Base-by-base conservation (phyloP, 2,113 vertebrate genomes). In the Psephotus haematonotus region DNA sequence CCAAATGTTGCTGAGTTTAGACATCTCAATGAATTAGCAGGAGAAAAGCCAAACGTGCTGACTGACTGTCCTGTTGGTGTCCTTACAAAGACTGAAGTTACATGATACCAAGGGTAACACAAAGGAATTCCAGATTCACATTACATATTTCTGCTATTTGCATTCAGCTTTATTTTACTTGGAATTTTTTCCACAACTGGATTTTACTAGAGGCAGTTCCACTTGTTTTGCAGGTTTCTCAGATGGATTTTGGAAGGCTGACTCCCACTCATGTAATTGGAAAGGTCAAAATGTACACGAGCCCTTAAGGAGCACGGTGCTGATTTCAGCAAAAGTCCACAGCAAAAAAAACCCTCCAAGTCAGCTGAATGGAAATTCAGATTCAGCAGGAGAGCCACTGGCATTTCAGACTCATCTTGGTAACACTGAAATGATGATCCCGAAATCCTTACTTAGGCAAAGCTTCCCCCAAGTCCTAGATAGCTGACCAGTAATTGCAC, bases 361-460 rank as follows among this genome's bases (percentile, higher is more conserved):
- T 93, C 88, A 94, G 92, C 91, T 91, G 83, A 94, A 88, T 33
- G 25, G 90, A 92, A 95, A 93, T 46, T 33, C 81, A 69, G 93
- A 93, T 46, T 35, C 81, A 69, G 47, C 20, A 9, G 28, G 19
- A 95, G 74, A 93, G 46, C 39, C 80, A 55, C 62, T 67, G 44
- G 69, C 28, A 18, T 65, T 88, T 72, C 55, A 68, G 43, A 80
- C 17, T 76, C 49, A 46, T 75, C 83, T 78, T 6, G 1, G 86
- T 84, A 84, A 89, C 72, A 15, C 57, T 89, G 76, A 91, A 96
- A 39, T 46, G 80, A 90, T 93, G 88, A 96, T 86, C 92, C 88
- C 43, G 23, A 96, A 96, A 96, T 95, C 95, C 95, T 95, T 92
- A 29, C 92, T 94, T 84, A 95, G 81, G 39, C 70, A 96, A 95